Base-by-base conservation (phyloP, 92 coral and sea anemone species). In the Umimayanthus chanpuru region DNA sequence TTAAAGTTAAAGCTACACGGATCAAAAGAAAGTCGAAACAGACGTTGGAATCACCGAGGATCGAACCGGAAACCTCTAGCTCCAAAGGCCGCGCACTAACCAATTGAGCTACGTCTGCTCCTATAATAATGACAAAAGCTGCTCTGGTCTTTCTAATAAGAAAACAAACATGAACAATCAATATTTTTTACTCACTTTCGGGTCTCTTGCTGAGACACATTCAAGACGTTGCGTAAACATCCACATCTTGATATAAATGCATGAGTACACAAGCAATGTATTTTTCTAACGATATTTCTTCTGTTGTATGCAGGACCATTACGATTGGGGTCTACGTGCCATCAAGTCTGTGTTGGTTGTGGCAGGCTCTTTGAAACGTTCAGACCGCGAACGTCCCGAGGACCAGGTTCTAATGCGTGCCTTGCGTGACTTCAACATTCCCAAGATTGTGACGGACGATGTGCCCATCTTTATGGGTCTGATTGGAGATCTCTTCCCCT, bases 401-500 rank as follows among this genome's bases (percentile, higher is more conserved):
- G 99, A 97, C 66, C 98, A 97, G 80, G 99, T 97, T 75, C 94
- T 97, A 10, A 97, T 97, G 99, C 94, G 99, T 72, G 99, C 99
- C 30, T 91, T 97, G 91, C 99, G 99, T 92, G 99, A 97, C 90
- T 97, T 97, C 87, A 97, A 97, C 93, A 97, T 97, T 79, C 99
- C 99, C n/a, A 97, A 97, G 93, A 97, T 97, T 81, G 99, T 97
- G 85, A 97, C 99, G 65, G 99, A 97, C 86, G 99, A 97, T 88
- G 99, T 97, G 40, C 98, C 99, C 8, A 91, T 97, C 87, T 95
- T 97, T 73, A 97, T 97, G 99, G 99, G 99, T 28, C 95, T 97
- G 25, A 97, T 97, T 80, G 99, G 99, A 11, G 99, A 97, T 88
- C 94, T 97, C 81, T 97, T 97, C 92, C 99, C 99, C n/a, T 97